phyloP scores from a whole-genome alignment of 1,140 invertebrate genomes.

The Aleiodes sp. region DNA sequence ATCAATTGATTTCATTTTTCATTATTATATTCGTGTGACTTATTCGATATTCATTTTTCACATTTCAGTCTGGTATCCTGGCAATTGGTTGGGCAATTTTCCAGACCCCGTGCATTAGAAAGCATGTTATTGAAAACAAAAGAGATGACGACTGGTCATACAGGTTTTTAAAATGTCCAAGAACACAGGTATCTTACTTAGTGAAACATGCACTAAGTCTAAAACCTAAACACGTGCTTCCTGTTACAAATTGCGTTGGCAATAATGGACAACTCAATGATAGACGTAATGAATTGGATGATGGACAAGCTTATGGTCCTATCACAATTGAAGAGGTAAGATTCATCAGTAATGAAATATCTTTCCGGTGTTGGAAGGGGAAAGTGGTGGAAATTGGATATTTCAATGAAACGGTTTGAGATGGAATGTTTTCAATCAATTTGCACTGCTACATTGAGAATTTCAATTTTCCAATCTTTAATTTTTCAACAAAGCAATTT shows the following conservation, averaged over 20 bases:
- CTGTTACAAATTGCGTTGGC: constrained; percentile 44
- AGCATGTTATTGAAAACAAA: constrained; percentile 36
- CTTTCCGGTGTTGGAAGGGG: constrained; percentile 22
- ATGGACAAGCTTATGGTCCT: constrained; percentile 41
- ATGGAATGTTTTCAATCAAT: too few species aligned
- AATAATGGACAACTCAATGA: constrained; percentile 6
- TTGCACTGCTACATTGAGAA: too few species aligned
- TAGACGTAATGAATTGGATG: not conserved
- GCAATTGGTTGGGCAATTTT: constrained; percentile 48
- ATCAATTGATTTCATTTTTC: constrained; percentile 14
- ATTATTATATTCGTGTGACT: not conserved
- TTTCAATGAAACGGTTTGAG: too few species aligned
- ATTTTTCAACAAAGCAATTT: too few species aligned
- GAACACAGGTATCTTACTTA: constrained; percentile 31
- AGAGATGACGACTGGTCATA: constrained; percentile 31
- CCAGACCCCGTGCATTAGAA: constrained; percentile 40
- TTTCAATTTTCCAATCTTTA: too few species aligned
- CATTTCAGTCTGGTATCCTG: constrained; percentile 48
- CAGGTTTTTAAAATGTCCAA: constrained; percentile 31
- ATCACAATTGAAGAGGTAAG: constrained; percentile 57
- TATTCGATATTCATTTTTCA: constrained; percentile 24
- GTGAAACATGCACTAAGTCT: constrained; percentile 41
- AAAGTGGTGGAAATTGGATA: too few species aligned
- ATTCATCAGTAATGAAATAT: constrained; percentile 40
- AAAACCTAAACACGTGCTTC: constrained; percentile 42